Evolutionary conservation across 2,797 vertebrate genomes (phyloP).

Genomic region (Rhabdomys pumilio): DNA sequence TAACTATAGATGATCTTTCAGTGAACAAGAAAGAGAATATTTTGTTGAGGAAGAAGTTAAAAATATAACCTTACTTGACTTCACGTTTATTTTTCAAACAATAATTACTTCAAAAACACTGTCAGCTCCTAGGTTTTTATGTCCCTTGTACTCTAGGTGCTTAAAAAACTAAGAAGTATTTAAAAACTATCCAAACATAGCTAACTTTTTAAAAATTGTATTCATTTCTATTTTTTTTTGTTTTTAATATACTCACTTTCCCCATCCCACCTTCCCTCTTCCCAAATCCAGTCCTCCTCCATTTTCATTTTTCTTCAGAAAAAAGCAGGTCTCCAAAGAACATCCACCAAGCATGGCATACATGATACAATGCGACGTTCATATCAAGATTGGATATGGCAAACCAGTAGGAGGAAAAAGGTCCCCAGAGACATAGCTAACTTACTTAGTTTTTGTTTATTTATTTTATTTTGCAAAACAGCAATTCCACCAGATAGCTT

Average conservation of each 20-base stretch:
- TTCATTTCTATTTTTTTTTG: background rate
- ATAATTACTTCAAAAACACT: conserved; percentile 52
- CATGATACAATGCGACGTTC: background rate
- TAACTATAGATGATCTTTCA: background rate
- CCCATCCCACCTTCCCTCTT: background rate
- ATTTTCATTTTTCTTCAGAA: background rate
- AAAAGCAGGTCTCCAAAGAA: background rate
- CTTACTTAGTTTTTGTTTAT: background rate
- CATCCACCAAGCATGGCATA: background rate
- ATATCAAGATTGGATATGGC: background rate
- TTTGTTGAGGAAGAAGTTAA: background rate
- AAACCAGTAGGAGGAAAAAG: background rate
- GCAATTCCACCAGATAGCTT: background rate
- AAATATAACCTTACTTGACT: background rate
- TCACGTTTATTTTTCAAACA: conserved; percentile 29
- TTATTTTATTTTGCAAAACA: background rate
- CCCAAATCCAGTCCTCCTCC: background rate
- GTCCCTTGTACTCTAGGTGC: background rate
- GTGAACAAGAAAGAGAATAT: background rate
- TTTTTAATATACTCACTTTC: background rate
- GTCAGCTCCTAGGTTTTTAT: conserved; percentile 16
- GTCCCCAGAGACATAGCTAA: background rate
- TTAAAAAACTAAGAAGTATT: conserved; percentile 26
- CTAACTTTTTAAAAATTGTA: background rate
- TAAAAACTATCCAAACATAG: background rate